Evolutionary conservation across 2,113 vertebrate species (phyloP), one percentile per base, ranked within the genome.

Genomic region (Condylura cristata): DNA sequence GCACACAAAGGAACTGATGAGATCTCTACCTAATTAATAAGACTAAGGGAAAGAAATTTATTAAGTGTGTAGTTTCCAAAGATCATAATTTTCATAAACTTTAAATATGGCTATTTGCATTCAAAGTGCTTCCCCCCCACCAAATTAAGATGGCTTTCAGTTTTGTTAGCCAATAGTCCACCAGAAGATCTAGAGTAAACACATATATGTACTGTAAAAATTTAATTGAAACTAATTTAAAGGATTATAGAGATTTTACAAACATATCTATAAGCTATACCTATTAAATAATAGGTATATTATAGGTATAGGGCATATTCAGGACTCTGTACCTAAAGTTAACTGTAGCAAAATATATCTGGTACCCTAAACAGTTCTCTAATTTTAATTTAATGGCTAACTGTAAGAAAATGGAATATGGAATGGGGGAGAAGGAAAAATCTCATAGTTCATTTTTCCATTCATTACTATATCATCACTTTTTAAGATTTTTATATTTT

Each of bases 181-280:
- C 44, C 44, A 89, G n/a, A 86, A 86, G 20, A 96, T 56, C 22
- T 56, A 93, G 75, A 86, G 83, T 86, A 85, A 89, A n/a, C 86
- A 30, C 68, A 66, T 44, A 87, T 58, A 88, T 26, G 72, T 41
- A 83, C 70, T 28, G 71, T 60, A 91, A 81, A 91, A 86, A 28
- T 13, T 61, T 94, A 65, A 93, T 60, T 46, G 82, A 79, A 86
- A 92, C n/a, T 39, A 89, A 80, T 86, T 75, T 84, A 44, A 95
- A 89, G 41, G 74, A 32, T 51, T 78, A 78, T 66, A 65, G 28
- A 90, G 13, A 72, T 72, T 86, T 0, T 89, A 4, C 24, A 84
- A 83, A 22, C 5, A 41, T 37, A 86, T 56, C 17, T 86, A 86
- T 3, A 96, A 53, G 51, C 30, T 74, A 79, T 79, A 94, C 32